These are phyloP conservation scores for Prochilodus magdalenae DNA, from an alignment of 2,113 vertebrate species.

Conservation along the genomic window DNA sequence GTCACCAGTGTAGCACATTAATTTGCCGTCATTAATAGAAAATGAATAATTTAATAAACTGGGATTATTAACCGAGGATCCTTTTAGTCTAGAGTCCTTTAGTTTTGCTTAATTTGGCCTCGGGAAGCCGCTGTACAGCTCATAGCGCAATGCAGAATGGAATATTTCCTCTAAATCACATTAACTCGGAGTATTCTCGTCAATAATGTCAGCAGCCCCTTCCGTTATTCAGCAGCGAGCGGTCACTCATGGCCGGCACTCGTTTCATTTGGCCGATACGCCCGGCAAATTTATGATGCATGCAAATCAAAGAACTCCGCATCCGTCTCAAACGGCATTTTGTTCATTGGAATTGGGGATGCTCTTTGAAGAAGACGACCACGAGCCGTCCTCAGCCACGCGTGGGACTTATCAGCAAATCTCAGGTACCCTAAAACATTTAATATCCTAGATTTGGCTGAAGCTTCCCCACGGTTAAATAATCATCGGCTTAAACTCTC, in stretches of 20 bases:
- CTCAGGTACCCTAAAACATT: slow-evolving; percentile 47
- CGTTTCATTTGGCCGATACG: slow-evolving; percentile 42
- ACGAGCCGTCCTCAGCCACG: slow-evolving; percentile 15
- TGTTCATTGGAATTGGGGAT: not conserved
- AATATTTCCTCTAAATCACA: slow-evolving; percentile 31
- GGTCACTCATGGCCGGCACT: slow-evolving; percentile 15
- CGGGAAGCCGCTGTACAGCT: not conserved
- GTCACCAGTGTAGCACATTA: too few species aligned
- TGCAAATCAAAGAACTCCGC: not conserved
- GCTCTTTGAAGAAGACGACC: slow-evolving; percentile 1
- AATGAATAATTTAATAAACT: too few species aligned
- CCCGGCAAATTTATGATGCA: slow-evolving; percentile 13
- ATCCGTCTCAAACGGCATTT: not conserved
- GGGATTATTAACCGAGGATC: slow-evolving; percentile 15
- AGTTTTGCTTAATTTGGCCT: not conserved
- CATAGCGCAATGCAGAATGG: not conserved
- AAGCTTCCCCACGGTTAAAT: slow-evolving; percentile 50
- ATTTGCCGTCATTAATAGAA: too few species aligned
- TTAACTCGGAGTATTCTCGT: slow-evolving; percentile 6
- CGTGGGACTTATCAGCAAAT: slow-evolving; percentile 43
- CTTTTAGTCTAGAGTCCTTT: too few species aligned
- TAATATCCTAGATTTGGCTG: slow-evolving; percentile 35
- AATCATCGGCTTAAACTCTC: slow-evolving; percentile 40
- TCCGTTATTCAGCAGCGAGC: slow-evolving; percentile 15
- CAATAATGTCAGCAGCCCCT: slow-evolving; percentile 12